These are phyloP conservation scores for Thunnus maccoyii DNA, from an alignment of 2,113 vertebrate genomes.

Conservation along the genomic window DNA sequence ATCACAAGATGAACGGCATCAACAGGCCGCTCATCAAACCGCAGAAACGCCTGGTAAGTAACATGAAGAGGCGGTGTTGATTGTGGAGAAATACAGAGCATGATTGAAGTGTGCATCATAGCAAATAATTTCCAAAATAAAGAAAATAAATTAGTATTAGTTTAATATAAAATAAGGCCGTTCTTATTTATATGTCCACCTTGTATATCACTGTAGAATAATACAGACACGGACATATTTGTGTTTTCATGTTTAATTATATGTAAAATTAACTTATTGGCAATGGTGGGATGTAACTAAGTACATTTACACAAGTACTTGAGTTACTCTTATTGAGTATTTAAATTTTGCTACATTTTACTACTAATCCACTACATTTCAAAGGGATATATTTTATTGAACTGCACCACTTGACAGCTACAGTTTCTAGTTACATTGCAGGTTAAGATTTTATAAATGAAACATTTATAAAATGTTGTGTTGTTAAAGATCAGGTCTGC, in stretches of 20 bases:
- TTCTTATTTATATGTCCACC: neutral
- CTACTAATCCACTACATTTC: neutral
- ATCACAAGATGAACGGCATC: constrained; percentile 99
- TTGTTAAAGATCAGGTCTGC: no score
- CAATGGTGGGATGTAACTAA: neutral
- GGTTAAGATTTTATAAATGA: neutral
- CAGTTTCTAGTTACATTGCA: neutral
- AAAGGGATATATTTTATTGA: neutral
- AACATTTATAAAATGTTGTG: neutral
- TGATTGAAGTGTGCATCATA: no score
- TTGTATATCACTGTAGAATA: neutral
- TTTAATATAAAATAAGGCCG: neutral
- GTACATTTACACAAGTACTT: neutral
- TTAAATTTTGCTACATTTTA: no score
- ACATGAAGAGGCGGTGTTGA: neutral
- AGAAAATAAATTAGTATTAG: neutral
- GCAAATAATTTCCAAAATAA: neutral
- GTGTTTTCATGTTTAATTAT: no score
- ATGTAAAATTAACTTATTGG: no score
- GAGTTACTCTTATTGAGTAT: no score
- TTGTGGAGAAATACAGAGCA: no score
- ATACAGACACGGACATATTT: no score
- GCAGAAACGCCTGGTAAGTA: constrained; percentile 94
- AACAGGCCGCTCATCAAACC: constrained; percentile 96
- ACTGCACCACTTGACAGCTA: neutral